Percentiles rank a stretch among this genome's conserved stretches.
Evolutionary conservation across 2,797 vertebrate species (phyloP).

Genomic region (Sternarchorhynchus goeldii): DNA sequence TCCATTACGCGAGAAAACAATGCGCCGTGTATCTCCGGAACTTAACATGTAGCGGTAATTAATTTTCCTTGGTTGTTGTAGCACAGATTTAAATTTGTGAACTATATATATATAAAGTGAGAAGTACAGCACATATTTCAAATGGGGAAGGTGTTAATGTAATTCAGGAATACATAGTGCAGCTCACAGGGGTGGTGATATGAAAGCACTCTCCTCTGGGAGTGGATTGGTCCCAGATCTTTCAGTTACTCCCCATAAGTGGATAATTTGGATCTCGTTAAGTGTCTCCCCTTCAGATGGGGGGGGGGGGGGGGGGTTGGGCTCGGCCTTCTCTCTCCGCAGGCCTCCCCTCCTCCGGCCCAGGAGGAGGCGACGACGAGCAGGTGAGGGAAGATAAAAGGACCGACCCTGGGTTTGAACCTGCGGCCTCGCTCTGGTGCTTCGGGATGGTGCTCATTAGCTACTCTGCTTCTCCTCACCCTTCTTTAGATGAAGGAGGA

Average conservation of each 20-base stretch:
- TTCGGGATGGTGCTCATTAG: constrained; percentile 44
- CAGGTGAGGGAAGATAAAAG: constrained; percentile 41
- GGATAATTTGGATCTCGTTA: constrained; percentile 48
- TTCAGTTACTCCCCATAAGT: constrained; percentile 40
- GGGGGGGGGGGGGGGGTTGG: background rate
- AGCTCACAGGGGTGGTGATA: constrained; percentile 9
- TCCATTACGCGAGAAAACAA: constrained; percentile 32
- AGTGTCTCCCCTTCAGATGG: constrained; percentile 2
- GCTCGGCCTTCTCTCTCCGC: background rate
- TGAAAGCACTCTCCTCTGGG: constrained; percentile 16
- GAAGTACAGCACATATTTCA: background rate
- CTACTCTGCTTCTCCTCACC: background rate
- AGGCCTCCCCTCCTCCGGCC: constrained; percentile 9
- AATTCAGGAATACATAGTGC: constrained; percentile 26
- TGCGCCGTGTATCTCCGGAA: constrained; percentile 5
- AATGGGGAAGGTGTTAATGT: constrained; percentile 13
- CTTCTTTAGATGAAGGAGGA: constrained; percentile 41
- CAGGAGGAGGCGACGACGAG: background rate
- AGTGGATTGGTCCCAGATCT: constrained; percentile 29
- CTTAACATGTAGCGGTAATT: background rate
- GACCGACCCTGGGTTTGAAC: constrained; percentile 24
- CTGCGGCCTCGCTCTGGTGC: constrained; percentile 28
- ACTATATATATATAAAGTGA: background rate
- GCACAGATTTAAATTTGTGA: background rate
- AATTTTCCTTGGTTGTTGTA: background rate